phyloP scores from a whole-genome alignment of 2,113 vertebrate genomes.

The Eulemur rufifrons region DNA sequence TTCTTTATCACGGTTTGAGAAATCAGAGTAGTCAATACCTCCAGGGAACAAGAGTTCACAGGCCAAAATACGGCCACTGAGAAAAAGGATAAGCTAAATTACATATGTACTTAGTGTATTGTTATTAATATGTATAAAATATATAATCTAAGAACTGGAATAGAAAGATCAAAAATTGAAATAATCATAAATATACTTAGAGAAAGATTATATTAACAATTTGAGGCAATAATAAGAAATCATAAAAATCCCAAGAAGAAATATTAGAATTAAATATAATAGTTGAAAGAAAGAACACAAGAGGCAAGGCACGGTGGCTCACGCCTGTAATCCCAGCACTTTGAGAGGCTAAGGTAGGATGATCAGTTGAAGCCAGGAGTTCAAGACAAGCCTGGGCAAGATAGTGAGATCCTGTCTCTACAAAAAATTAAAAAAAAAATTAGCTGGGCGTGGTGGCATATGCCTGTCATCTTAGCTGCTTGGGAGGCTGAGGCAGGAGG shows the following conservation, averaged over 20 bases:
- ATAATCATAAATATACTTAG: slow-evolving; percentile 9
- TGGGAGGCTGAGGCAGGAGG: no score
- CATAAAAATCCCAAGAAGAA: not conserved
- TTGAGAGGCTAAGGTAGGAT: no score
- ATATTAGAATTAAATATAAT: not conserved
- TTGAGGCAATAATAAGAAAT: not conserved
- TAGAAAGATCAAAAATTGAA: not conserved
- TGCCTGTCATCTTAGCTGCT: no score
- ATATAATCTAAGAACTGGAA: not conserved
- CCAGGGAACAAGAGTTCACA: not conserved
- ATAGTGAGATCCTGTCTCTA: no score
- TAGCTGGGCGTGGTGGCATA: no score
- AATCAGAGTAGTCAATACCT: not conserved
- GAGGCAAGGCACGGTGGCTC: no score
- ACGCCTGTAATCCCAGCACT: no score
- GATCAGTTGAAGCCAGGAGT: no score
- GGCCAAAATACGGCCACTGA: not conserved
- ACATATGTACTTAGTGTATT: not conserved
- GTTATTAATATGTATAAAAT: not conserved
- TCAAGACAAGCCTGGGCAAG: no score
- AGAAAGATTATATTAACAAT: not conserved
- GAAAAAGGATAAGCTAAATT: not conserved
- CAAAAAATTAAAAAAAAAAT: no score
- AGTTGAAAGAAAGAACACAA: not conserved
- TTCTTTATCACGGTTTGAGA: not conserved